These are phyloP conservation scores for Sinella curviseta DNA, from an alignment of 1,140 invertebrate species.

Conservation along the genomic window DNA sequence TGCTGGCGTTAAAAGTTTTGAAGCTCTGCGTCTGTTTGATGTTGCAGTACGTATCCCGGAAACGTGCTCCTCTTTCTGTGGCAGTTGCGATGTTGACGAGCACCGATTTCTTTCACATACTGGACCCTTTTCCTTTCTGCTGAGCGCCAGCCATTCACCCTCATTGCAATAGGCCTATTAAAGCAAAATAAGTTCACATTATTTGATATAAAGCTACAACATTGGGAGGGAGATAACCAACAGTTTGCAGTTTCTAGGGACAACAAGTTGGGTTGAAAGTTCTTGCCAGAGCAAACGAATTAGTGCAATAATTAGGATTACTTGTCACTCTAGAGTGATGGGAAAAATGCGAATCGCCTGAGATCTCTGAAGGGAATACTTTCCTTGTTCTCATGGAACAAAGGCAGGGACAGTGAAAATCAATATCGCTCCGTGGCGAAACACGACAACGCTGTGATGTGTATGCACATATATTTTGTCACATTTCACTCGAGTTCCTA, in stretches of 20 bases:
- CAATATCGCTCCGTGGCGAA: too few species aligned
- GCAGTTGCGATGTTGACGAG: not conserved
- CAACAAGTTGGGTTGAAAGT: too few species aligned
- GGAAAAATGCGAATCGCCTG: too few species aligned
- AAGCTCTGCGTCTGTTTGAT: not conserved
- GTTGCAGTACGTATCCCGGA: not conserved
- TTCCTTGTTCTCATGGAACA: too few species aligned
- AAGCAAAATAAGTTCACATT: not conserved
- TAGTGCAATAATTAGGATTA: too few species aligned
- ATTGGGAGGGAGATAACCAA: not conserved
- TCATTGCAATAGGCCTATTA: conserved; percentile 30
- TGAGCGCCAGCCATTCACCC: conserved; percentile 34
- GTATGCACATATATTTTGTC: too few species aligned
- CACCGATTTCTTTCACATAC: conserved; percentile 29
- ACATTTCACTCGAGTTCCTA: too few species aligned
- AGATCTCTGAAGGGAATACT: too few species aligned
- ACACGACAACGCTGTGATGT: too few species aligned
- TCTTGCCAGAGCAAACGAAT: too few species aligned
- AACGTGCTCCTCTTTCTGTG: not conserved
- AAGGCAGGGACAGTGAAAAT: too few species aligned
- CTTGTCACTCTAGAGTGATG: too few species aligned
- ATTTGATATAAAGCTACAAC: not conserved
- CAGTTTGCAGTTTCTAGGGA: not conserved
- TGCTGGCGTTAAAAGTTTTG: not conserved
- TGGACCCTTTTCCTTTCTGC: conserved; percentile 15